Evolutionary conservation across 1,140 invertebrate species (phyloP).

Genomic region (Pseudomyrmex sp.): DNA sequence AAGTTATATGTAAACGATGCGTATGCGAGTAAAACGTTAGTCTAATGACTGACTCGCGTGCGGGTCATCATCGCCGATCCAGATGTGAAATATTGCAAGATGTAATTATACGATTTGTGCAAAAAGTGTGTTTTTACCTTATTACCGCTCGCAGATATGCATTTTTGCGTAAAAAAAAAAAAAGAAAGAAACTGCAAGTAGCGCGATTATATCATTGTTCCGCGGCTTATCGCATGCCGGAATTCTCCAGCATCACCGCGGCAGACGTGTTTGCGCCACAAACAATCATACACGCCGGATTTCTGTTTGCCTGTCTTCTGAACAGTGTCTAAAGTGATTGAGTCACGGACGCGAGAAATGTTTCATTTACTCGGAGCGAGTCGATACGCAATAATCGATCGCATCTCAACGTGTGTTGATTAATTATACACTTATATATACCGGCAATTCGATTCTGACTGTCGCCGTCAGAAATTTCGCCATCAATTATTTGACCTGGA

Average conservation of each 20-base stretch:
- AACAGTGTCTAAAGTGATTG: conserved; percentile 40
- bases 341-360: conserved; percentile 54
- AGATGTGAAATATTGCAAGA: neutral
- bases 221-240: conserved; percentile 30
- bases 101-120: conserved; percentile 34
- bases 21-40: neutral
- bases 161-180: neutral
- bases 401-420: conserved; percentile 33
- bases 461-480: conserved; percentile 25
- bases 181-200: neutral
- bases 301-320: conserved; percentile 53
- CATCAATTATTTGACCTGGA: conserved; percentile 13
- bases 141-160: conserved; percentile 34
- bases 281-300: conserved; percentile 50
- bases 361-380: conserved; percentile 54
- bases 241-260: conserved; percentile 34
- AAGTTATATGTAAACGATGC: neutral
- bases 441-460: neutral
- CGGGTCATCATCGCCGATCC: neutral
- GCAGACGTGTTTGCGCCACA: conserved; percentile 28
- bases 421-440: conserved; percentile 8
- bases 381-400: conserved; percentile 51
- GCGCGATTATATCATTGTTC: neutral
- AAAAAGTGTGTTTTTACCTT: conserved; percentile 19
- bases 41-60: conserved; percentile 50